Evolutionary conservation across 1,140 invertebrate species (phyloP), one percentile per base, ranked within the genome.

Genomic region (Rhizoglyphus robini): DNA sequence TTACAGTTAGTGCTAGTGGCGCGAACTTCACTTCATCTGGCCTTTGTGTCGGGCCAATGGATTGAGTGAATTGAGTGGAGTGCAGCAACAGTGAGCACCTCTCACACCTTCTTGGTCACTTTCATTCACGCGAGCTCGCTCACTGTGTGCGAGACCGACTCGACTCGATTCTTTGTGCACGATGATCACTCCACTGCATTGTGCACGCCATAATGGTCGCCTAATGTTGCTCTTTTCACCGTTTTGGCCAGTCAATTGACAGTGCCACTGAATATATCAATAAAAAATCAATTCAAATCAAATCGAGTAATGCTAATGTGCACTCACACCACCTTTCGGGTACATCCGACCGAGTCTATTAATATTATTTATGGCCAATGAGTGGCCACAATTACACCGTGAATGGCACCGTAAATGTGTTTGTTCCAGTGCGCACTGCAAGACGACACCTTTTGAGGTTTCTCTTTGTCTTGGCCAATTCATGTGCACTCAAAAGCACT

Each of bases 91-190:
- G 36, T 41, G 36, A 11, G 36, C 36, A 41, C 36, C 51, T 54
- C 51, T 54, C 51, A 54, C 51, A 54, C 51, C 51, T 54, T 8
- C 51, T 54, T 54, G 51, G 51, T 54, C 51, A 54, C 51, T 54
- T 32, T 54, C 20, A 54, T 32, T 54, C 51, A 32, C 36, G 36
- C 36, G 36, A 41, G 36, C 18, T 18, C 36, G 18, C 18, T 41
- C 36, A 41, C 18, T 41, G 36, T 41, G 36, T 8, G 18, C 36
- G n/a, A n/a, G n/a, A n/a, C n/a, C n/a, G n/a, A n/a, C n/a, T n/a
- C n/a, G n/a, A n/a, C n/a, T n/a, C n/a, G n/a, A n/a, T n/a, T n/a
- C n/a, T n/a, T n/a, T n/a, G n/a, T n/a, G n/a, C n/a, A n/a, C n/a
- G n/a, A n/a, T n/a, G n/a, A n/a, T n/a, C n/a, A n/a, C n/a, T n/a